A percentile compares a stretch with the other conserved stretches of the same genome.
Evolutionary conservation across 2,797 vertebrate species (phyloP).

Genomic region (Muraenolepis orangiensis): DNA sequence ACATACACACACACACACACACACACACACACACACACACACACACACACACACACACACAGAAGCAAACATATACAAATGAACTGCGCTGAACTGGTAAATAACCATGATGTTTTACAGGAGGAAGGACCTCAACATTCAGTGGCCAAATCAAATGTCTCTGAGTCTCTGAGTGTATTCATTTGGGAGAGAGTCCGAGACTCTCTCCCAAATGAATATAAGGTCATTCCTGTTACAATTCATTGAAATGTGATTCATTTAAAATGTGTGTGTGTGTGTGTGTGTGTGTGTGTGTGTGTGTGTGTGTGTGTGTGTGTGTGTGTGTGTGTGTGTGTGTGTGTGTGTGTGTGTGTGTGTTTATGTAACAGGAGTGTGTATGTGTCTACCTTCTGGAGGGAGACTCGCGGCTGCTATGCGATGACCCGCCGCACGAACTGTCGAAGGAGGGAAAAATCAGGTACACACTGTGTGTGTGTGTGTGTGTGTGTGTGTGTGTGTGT

Average conservation of each 20-base stretch:
- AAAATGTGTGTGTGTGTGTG: conserved; percentile 25
- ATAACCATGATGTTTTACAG: conserved; percentile 27
- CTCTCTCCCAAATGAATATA: conserved; percentile 24
- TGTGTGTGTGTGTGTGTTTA: conserved; percentile 4
- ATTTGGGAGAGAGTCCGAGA: background rate
- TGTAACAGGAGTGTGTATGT: conserved; percentile 79
- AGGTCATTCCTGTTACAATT: conserved; percentile 31
- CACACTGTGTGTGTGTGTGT: conserved; percentile 30
- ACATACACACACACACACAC: conserved; percentile 21
- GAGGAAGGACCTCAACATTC: conserved; percentile 19
- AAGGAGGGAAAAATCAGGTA: conserved; percentile 84
- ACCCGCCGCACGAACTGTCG: conserved; percentile 81
- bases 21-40: conserved; percentile 14
- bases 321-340: conserved; percentile 7
- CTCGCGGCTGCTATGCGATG: conserved; percentile 76
- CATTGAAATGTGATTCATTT: conserved; percentile 38
- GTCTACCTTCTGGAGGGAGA: conserved; percentile 80
- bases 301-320: conserved; percentile 70
- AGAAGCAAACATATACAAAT: conserved; percentile 1
- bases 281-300: conserved; percentile 39
- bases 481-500: conserved; percentile 2
- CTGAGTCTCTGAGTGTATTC: too few species aligned
- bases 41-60: conserved; percentile 13
- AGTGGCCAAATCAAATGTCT: conserved; percentile 3
- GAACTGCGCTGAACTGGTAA: conserved; percentile 6